Conservation (phyloP, 2,888 invertebrate genomes). For the Tetragnatha montana region DNA sequence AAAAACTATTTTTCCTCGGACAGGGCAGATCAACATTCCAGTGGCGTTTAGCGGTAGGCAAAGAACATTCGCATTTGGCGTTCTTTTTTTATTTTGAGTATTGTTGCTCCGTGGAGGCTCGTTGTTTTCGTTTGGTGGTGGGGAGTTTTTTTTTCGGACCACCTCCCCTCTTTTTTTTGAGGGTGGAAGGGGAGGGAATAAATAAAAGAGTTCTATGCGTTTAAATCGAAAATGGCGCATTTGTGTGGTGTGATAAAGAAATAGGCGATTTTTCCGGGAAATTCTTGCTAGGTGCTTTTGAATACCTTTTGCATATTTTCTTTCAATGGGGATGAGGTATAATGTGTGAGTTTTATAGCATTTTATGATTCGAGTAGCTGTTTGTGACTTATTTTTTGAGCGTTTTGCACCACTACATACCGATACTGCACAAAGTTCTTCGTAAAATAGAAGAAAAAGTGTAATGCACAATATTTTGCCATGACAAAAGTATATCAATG, state of each 20-base stretch:
- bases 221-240: background rate
- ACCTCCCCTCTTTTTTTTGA: background rate
- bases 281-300: background rate
- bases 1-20: slow-evolving; percentile 24
- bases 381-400: too few species aligned
- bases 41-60: slow-evolving; percentile 24
- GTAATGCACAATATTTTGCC: too few species aligned
- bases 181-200: background rate
- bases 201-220: background rate
- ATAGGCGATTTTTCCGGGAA: background rate
- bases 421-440: too few species aligned
- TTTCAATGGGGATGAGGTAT: background rate
- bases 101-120: background rate
- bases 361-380: too few species aligned
- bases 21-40: slow-evolving; percentile 40
- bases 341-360: too few species aligned
- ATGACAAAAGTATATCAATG: too few species aligned
- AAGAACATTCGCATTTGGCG: slow-evolving; percentile 27
- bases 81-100: background rate
- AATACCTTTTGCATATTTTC: background rate
- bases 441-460: too few species aligned
- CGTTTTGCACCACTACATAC: too few species aligned
- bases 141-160: background rate
- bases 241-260: background rate
- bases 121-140: slow-evolving; percentile 11